A percentile compares a stretch with the other conserved stretches of the same genome.
Conservation (phyloP, 1,140 invertebrate species). For the Laodelphax striatellus region DNA sequence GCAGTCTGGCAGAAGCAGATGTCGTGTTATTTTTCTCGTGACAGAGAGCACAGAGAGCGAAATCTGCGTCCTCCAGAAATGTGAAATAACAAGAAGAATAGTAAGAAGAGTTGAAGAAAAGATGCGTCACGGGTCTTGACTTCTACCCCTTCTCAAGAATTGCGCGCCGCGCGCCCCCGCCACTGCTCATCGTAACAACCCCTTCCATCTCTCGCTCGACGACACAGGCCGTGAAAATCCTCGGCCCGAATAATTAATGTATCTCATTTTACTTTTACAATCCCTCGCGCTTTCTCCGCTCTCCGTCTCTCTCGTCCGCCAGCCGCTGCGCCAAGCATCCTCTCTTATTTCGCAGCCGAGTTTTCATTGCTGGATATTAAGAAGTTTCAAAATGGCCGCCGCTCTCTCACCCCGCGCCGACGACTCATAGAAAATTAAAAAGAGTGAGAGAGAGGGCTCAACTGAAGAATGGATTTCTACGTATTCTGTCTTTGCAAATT, state of each 20-base stretch:
- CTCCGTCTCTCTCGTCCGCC: not conserved
- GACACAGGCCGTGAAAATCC: not conserved
- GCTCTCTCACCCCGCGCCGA: not conserved
- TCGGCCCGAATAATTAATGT: constrained; percentile 24
- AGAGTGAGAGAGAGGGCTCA: constrained; percentile 19
- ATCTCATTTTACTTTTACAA: constrained; percentile 26
- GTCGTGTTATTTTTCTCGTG: not conserved
- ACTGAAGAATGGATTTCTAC: constrained; percentile 11
- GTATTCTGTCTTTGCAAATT: constrained; percentile 9
- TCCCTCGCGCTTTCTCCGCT: constrained; percentile 9
- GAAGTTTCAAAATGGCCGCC: constrained; percentile 26
- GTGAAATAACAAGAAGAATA: no score
- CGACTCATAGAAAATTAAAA: constrained; percentile 24
- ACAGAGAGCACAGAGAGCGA: not conserved
- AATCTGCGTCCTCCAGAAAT: no score
- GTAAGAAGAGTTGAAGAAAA: no score
- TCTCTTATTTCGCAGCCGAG: constrained; percentile 9
- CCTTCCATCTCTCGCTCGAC: not conserved
- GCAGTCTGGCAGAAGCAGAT: not conserved
- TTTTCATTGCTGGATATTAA: constrained; percentile 24
- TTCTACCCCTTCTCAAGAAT: no score
- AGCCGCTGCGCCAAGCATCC: not conserved
- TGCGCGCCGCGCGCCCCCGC: no score
- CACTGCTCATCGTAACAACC: no score
- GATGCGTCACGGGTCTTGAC: no score